Base-by-base conservation (phyloP, 2,888 invertebrate genomes). In the Uropetala carovei region DNA sequence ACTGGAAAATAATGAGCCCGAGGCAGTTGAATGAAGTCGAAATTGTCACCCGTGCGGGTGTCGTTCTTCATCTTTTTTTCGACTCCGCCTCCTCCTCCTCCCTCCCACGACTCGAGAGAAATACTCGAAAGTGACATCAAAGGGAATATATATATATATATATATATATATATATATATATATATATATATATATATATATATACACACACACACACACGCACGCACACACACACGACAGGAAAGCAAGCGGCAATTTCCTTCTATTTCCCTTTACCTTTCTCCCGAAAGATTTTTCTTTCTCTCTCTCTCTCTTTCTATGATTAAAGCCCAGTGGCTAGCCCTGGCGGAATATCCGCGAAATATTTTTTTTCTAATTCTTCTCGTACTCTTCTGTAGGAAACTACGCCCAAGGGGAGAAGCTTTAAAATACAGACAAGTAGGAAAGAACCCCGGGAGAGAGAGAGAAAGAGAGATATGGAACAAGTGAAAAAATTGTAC, bases 141-240 rank as follows among this genome's bases (percentile, higher is more conserved):
- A 75, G 75, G 27, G 75, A 75, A 75, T 75, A 27, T 75, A 43
- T 75, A 27, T 75, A n/a, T n/a, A n/a, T n/a, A n/a, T n/a, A n/a
- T n/a, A n/a, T n/a, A n/a, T n/a, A n/a, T n/a, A n/a, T n/a, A n/a
- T n/a, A n/a, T n/a, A n/a, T n/a, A n/a, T n/a, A n/a, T n/a, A n/a
- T n/a, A n/a, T n/a, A n/a, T n/a, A n/a, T n/a, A n/a, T n/a, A n/a
- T n/a, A n/a, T n/a, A n/a, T n/a, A n/a, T n/a, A n/a, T n/a, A n/a
- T n/a, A n/a, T n/a, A n/a, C n/a, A n/a, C n/a, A n/a, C n/a, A n/a
- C n/a, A n/a, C n/a, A n/a, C n/a, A n/a, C n/a, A n/a, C n/a, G n/a
- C n/a, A n/a, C n/a, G n/a, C n/a, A n/a, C n/a, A n/a, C n/a, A n/a
- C n/a, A n/a, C n/a, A n/a, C n/a, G 75, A 22, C 75, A 4, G 11